A percentile compares a stretch with the other conserved stretches of the same genome.
These are phyloP conservation scores for Drusus annulatus DNA, from an alignment of 1,140 invertebrate genomes.

Conservation along the genomic window DNA sequence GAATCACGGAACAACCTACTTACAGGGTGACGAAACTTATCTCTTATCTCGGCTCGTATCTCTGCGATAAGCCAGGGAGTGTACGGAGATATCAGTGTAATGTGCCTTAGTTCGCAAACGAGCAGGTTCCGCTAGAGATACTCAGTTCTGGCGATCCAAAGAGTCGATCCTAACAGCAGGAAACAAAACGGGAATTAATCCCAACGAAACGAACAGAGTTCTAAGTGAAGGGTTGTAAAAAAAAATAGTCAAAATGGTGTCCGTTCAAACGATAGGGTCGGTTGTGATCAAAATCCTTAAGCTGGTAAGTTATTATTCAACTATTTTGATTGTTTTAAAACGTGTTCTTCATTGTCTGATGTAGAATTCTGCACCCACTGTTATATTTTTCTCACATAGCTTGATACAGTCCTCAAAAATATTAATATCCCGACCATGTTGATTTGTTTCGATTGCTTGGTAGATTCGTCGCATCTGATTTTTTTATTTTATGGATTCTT, in stretches of 20 bases:
- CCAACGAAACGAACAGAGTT: constrained; percentile 4
- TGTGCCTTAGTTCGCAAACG: not conserved
- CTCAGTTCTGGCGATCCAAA: not conserved
- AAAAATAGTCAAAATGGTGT: constrained; percentile 74
- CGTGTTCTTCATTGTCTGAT: too few relatives aligned
- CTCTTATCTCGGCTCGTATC: constrained; percentile 11
- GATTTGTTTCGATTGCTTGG: too few relatives aligned
- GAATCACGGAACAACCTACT: not conserved
- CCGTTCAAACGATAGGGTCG: constrained; percentile 81
- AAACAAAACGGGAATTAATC: not conserved
- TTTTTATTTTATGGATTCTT: too few relatives aligned
- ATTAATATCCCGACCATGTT: too few relatives aligned
- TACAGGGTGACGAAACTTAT: constrained; percentile 21
- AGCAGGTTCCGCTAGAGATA: not conserved
- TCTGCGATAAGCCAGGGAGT: not conserved
- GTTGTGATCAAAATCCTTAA: constrained; percentile 85
- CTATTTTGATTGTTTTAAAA: too few relatives aligned
- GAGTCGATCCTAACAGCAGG: not conserved
- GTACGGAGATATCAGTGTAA: not conserved
- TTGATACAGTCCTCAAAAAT: too few relatives aligned
- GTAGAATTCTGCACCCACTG: too few relatives aligned
- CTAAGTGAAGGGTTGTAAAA: constrained; percentile 17
- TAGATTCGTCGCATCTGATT: too few relatives aligned
- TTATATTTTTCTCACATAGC: too few relatives aligned
- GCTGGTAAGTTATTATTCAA: constrained; percentile 75